These are phyloP conservation scores for Brachionus koreanus DNA, from an alignment of 1,140 invertebrate species.

Conservation along the genomic window DNA sequence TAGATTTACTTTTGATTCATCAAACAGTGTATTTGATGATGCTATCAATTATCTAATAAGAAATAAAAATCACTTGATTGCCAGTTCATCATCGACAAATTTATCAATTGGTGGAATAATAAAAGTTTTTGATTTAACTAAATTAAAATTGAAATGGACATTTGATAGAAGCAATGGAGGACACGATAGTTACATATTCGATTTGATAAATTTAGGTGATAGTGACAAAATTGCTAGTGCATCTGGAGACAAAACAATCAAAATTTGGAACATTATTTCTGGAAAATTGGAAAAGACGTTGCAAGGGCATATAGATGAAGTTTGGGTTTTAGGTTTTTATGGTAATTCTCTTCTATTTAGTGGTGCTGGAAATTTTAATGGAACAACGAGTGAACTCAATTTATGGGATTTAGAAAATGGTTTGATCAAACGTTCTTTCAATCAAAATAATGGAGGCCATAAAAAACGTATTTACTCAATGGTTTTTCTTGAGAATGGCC, in stretches of 20 bases:
- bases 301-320: no score
- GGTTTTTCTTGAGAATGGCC: no score
- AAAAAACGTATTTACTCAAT: no score
- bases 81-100: neutral
- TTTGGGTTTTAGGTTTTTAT: no score
- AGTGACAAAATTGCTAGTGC: neutral
- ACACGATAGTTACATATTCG: neutral
- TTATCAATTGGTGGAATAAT: neutral
- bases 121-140: slow-evolving; percentile 13
- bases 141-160: neutral
- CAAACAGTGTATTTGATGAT: neutral
- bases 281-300: neutral
- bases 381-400: no score
- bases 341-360: no score
- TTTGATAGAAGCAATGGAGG: neutral
- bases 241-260: neutral
- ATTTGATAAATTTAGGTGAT: neutral
- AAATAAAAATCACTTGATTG: neutral
- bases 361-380: no score
- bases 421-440: no score
- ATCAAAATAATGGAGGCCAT: no score
- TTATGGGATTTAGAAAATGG: no score
- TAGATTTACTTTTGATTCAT: neutral
- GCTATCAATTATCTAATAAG: neutral
- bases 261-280: neutral